Evolutionary conservation across 2,113 vertebrate species (phyloP), one percentile per base, ranked within the genome.

Genomic region (Indri indri): DNA sequence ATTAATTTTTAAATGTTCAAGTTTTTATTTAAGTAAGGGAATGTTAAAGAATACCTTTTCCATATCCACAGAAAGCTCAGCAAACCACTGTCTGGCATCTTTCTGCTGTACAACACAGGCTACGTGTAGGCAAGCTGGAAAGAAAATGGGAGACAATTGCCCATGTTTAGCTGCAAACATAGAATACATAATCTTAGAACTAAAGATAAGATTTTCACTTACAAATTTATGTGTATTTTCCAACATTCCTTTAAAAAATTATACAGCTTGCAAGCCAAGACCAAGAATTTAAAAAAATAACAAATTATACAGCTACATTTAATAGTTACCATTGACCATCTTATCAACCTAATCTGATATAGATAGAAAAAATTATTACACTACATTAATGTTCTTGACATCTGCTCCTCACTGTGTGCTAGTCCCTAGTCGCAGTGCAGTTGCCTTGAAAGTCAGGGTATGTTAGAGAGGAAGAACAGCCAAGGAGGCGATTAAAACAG

Each of bases 61-160:
- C 99, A 99, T 99, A 98, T 99, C 99, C 71, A 99, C 99, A 61
- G 99, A 99, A 14, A 99, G 99, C 98, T 99, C 99, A 77, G 99
- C 99, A 98, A 99, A 99, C 99, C 99, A 99, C 80, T 99, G 99
- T 84, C 99, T 99, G 97, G 99, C 99, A 98, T 99, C 99, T 98
- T 99, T 99, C 98, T 99, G 99, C 97, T 99, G 99, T 83, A 99
- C 99, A 98, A 99, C 99, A 98, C 99, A 99, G 91, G 99, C 99
- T 68, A 99, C 99, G 23, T 99, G 99, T 79, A 99, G 99, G 97
- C 99, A 99, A 83, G 99, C 99, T 99, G 98, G 81, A 98, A 98
- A 97, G 79, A 97, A 96, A 95, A 94, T 10, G 22, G 92, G 37
- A 92, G 32, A 94, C 14, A 88, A 86, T 47, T 88, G 25, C 25